Conservation (phyloP, 2,113 vertebrate species). For the Cromileptes altivelis region DNA sequence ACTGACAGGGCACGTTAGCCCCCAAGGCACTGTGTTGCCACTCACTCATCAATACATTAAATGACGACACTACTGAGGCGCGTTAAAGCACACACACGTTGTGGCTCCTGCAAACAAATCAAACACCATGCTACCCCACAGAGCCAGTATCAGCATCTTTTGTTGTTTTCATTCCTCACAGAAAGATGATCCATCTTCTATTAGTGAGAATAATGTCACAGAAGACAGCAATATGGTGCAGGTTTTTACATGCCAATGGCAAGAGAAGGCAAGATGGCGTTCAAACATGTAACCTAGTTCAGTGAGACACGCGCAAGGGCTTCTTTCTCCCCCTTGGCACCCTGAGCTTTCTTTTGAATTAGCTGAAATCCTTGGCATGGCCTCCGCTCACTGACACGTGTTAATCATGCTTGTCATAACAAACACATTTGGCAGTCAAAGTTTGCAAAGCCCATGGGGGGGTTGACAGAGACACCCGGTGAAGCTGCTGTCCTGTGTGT, state of each 20-base stretch:
- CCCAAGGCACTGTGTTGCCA: slow-evolving; percentile 31
- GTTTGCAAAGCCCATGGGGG: slow-evolving; percentile 22
- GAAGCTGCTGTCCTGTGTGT: not conserved
- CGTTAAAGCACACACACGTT: not conserved
- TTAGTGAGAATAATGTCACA: slow-evolving; percentile 4
- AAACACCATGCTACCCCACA: not conserved
- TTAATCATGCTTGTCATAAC: slow-evolving; percentile 67
- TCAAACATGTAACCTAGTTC: slow-evolving; percentile 40
- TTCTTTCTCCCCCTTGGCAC: slow-evolving; percentile 18
- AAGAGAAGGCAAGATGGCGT: slow-evolving; percentile 11
- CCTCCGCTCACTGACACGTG: slow-evolving; percentile 35
- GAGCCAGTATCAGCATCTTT: not conserved
- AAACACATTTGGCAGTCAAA: slow-evolving; percentile 46
- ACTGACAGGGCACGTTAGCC: slow-evolving; percentile 37
- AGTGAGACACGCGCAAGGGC: not conserved
- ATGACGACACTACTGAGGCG: slow-evolving; percentile 3
- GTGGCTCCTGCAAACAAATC: not conserved
- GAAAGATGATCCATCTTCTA: not conserved
- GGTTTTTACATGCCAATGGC: slow-evolving; percentile 8
- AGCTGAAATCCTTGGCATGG: slow-evolving; percentile 38
- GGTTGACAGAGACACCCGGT: slow-evolving; percentile 7
- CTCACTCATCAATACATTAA: slow-evolving; percentile 57
- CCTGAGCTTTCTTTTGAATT: slow-evolving; percentile 33
- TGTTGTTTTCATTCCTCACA: not conserved
- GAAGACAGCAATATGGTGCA: not conserved